Evolutionary conservation across 2,113 vertebrate genomes (phyloP).

Genomic region (Nannospalax galili): DNA sequence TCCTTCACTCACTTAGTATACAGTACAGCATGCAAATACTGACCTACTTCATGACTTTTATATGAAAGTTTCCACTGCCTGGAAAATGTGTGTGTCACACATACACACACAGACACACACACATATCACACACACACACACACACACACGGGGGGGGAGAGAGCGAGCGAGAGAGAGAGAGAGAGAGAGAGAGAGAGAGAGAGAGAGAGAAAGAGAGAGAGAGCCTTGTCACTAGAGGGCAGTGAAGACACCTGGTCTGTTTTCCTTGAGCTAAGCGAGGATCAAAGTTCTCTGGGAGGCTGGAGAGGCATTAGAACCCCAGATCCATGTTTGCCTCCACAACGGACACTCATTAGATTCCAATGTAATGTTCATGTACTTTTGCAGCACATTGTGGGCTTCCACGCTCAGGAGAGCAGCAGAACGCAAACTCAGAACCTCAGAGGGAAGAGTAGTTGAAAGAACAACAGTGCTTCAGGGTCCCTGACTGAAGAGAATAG

Average conservation of each 20-base stretch:
- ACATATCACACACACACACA: too few species aligned
- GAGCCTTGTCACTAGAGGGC: constrained; percentile 32
- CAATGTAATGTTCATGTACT: background rate
- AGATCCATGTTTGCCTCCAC: background rate
- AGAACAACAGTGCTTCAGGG: background rate
- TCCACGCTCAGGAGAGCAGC: background rate
- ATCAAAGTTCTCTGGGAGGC: background rate
- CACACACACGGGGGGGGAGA: too few species aligned
- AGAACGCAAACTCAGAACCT: background rate
- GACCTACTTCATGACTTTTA: background rate
- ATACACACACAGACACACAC: too few species aligned
- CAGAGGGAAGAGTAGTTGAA: background rate
- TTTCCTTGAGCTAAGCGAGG: background rate
- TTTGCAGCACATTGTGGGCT: background rate
- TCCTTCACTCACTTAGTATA: background rate
- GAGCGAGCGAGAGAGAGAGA: too few species aligned
- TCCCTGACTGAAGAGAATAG: too few species aligned
- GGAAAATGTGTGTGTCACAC: too few species aligned
- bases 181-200: background rate
- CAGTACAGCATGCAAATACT: background rate
- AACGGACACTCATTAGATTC: background rate
- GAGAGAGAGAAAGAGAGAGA: too few species aligned
- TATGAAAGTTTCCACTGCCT: background rate
- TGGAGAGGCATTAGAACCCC: too few species aligned
- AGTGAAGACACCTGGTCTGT: background rate